phyloP scores from a whole-genome alignment of 1,140 invertebrate genomes.

The silkworm (Bombyx mori) region ASM3026992v2 NC_085119.1:12721501-12722000 shows the following conservation, averaged over 20 bases:
- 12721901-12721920: too few species aligned
- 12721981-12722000: too few species aligned
- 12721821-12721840: conserved; percentile 8
- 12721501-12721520: too few species aligned
- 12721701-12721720: conserved; percentile 50
- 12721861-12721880: not conserved
- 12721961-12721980: too few species aligned
- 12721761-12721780: conserved; percentile 20
- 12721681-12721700: conserved; percentile 56
- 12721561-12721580: not conserved
- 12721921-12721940: too few species aligned
- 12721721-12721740: conserved; percentile 34
- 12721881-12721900: not conserved
- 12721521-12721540: not conserved
- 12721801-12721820: conserved; percentile 18
- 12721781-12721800: conserved; percentile 16
- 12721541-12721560: not conserved
- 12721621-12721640: conserved; percentile 30
- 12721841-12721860: not conserved
- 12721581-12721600: not conserved
- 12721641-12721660: conserved; percentile 24
- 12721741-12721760: conserved; percentile 38
- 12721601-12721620: conserved; percentile 1
- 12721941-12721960: too few species aligned
- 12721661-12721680: conserved; percentile 50